Percentiles rank a stretch among this genome's conserved stretches.
These are phyloP conservation scores for Agrotis segetum DNA, from an alignment of 2,888 invertebrate genomes.

Conservation along the genomic window DNA sequence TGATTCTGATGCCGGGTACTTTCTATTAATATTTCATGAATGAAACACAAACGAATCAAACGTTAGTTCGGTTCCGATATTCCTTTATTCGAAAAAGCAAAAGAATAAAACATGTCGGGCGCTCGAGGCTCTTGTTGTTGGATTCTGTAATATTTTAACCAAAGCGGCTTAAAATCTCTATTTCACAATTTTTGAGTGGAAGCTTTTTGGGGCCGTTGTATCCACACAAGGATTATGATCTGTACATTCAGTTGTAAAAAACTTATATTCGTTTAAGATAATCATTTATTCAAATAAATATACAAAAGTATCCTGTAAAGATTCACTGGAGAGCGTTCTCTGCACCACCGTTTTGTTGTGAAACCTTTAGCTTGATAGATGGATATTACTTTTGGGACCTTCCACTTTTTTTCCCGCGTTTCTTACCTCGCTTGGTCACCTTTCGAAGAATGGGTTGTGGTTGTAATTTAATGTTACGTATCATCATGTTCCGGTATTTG, in stretches of 20 bases:
- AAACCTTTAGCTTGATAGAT: constrained; percentile 68
- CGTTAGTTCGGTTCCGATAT: constrained; percentile 70
- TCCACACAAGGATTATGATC: constrained; percentile 7
- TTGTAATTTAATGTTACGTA: constrained; percentile 72
- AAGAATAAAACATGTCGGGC: constrained; percentile 71
- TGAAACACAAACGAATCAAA: constrained; percentile 76
- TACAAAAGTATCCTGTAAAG: constrained; percentile 68
- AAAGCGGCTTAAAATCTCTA: constrained; percentile 65
- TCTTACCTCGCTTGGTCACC: constrained; percentile 67
- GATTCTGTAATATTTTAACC: constrained; percentile 65
- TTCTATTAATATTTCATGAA: constrained; percentile 80
- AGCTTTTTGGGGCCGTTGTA: constrained; percentile 21
- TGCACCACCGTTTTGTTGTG: constrained; percentile 55
- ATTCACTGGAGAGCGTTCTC: constrained; percentile 66
- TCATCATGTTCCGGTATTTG: constrained; percentile 78
- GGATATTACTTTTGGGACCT: constrained; percentile 70
- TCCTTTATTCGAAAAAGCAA: constrained; percentile 70
- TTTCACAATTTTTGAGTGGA: constrained; percentile 34
- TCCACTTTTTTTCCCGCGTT: constrained; percentile 70
- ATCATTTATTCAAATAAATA: constrained; percentile 71
- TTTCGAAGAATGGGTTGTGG: constrained; percentile 53
- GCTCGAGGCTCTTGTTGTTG: constrained; percentile 45
- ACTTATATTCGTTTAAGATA: constrained; percentile 40
- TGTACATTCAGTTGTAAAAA: constrained; percentile 32
- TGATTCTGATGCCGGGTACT: constrained; percentile 47